Evolutionary conservation across 2,797 vertebrate genomes (phyloP), one percentile per base, ranked within the genome.

Genomic region (Chelonia mydas): DNA sequence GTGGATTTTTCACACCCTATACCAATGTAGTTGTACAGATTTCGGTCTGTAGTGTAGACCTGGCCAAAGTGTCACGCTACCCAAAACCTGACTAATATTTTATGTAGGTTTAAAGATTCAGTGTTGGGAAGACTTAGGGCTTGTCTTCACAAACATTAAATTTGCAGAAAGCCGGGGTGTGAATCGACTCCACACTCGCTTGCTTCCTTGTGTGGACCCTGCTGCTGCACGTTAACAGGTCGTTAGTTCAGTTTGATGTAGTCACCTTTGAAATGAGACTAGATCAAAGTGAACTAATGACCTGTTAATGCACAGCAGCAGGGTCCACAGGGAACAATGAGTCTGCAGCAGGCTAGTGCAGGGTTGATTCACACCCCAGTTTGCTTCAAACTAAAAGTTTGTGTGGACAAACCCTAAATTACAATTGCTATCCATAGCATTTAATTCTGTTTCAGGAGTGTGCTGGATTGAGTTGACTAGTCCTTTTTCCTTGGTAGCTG

Each of bases 381-480:
- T 68, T 37, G n/a, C n/a, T 37, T 68, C 65, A 68, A 37, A 68
- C 17, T 37, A 37, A 21, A 61, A 37, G n/a, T 65, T 65, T 65
- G 33, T n/a, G 33, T 37, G 21, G n/a, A 68, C 19, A 68, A 37
- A 37, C 17, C 17, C 19, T 68, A 68, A 68, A 68, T 37, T 21
- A 68, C n/a, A n/a, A 37, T 37, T 37, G n/a, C 33, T 65, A n/a
- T 61, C 16, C 0, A 0, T 65, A 65, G 3, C 16, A 31, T 88
- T 92, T 87, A 74, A 82, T 94, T 83, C 47, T 88, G 15, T 81
- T 88, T 86, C 33, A 65, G n/a, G 61, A 16, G 16, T n/a, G 57
- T 54, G 61, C 92, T 93, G 51, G 59, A 33, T 83, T 74, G 33
- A 77, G 23, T 57, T 28, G 31, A 33, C 57, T 23, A 25, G 47